phyloP scores from a whole-genome alignment of 1,140 invertebrate species.

The Cyrtorhinus lividipennis region DNA sequence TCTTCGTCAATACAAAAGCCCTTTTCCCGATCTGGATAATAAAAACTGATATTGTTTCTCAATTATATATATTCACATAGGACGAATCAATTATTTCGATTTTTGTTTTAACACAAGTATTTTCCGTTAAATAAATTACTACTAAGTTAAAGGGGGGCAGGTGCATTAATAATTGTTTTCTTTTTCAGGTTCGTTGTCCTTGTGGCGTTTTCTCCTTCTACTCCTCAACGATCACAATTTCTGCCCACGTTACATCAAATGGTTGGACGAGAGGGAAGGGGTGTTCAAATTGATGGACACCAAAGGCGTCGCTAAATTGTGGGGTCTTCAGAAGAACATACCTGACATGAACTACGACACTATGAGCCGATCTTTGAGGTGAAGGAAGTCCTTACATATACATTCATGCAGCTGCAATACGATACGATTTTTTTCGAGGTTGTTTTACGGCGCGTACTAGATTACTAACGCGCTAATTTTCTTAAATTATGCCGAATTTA shows the following conservation, averaged over 20 bases:
- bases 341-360: constrained; percentile 65
- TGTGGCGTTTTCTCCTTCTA: constrained; percentile 56
- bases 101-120: too few relatives aligned
- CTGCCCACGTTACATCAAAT: constrained; percentile 53
- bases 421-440: neutral
- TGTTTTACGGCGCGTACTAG: neutral
- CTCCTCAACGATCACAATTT: constrained; percentile 50
- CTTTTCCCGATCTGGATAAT: too few relatives aligned
- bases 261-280: constrained; percentile 49
- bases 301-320: constrained; percentile 51
- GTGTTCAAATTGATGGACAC: constrained; percentile 56
- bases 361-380: constrained; percentile 47
- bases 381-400: neutral
- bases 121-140: too few relatives aligned
- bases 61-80: too few relatives aligned
- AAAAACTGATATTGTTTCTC: too few relatives aligned
- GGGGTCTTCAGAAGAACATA: constrained; percentile 59
- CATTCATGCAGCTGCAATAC: neutral
- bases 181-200: constrained; percentile 37
- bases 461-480: neutral
- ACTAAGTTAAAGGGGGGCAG: too few relatives aligned
- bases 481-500: too few relatives aligned
- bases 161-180: neutral
- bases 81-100: too few relatives aligned
- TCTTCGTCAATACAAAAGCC: too few relatives aligned